These are phyloP conservation scores for Nowickia ferox DNA, from an alignment of 2,888 invertebrate species.

Conservation along the genomic window DNA sequence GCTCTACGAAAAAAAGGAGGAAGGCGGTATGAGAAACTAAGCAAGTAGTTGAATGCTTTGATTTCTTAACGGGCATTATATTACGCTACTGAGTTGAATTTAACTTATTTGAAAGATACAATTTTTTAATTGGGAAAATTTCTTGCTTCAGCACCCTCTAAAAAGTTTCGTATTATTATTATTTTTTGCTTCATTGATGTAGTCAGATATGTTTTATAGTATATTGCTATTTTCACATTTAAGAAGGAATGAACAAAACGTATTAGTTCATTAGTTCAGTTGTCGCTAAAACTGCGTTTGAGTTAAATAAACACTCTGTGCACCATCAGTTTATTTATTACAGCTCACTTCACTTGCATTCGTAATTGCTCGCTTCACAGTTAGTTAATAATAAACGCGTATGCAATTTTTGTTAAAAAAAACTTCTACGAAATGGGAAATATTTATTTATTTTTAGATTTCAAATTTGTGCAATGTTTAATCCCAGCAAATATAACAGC, in stretches of 20 bases:
- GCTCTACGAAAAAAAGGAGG: not conserved
- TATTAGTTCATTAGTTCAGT: slow-evolving; percentile 20
- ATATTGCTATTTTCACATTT: not conserved
- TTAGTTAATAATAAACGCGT: no score
- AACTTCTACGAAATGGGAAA: no score
- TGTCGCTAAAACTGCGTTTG: slow-evolving; percentile 9
- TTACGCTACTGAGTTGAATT: no score
- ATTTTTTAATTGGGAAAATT: no score
- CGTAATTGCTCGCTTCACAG: no score
- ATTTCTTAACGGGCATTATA: no score
- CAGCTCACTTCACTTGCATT: not conserved
- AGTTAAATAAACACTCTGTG: not conserved
- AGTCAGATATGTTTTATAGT: not conserved
- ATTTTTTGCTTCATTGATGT: not conserved
- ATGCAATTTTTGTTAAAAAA: no score
- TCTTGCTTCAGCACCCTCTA: not conserved
- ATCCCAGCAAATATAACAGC: no score
- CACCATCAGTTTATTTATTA: slow-evolving; percentile 9
- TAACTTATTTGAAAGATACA: no score
- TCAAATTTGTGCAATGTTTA: no score
- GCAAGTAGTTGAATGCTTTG: not conserved
- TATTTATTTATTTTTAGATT: no score
- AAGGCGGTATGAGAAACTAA: not conserved
- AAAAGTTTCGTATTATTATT: not conserved
- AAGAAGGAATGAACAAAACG: not conserved